phyloP scores from a whole-genome alignment of 2,113 vertebrate genomes.

The Terrapene triunguis region DNA sequence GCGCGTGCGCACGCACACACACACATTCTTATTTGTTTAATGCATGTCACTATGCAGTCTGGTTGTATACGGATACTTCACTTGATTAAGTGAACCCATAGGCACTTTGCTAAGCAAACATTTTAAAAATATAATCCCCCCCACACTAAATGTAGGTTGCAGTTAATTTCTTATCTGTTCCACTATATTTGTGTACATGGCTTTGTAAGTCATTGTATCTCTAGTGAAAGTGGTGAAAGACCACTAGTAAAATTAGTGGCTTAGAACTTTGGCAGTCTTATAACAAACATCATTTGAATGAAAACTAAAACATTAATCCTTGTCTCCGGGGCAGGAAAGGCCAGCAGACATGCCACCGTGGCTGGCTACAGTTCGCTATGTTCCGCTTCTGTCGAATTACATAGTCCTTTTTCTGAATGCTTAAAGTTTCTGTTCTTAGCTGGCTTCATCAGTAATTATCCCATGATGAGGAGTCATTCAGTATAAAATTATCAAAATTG shows the following conservation, averaged over 20 bases:
- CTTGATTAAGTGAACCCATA: background rate
- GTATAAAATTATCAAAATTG: background rate
- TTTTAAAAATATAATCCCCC: background rate
- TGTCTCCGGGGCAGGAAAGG: background rate
- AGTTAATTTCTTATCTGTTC: background rate
- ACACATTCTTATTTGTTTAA: rapidly evolving
- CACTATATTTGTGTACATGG: background rate
- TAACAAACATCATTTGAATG: background rate
- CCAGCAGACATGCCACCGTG: background rate
- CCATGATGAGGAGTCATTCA: background rate
- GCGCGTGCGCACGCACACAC: rapidly evolving
- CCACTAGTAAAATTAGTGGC: background rate
- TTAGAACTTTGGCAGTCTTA: background rate
- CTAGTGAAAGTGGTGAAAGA: background rate
- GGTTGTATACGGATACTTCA: background rate
- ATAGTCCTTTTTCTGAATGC: background rate
- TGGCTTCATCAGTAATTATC: background rate
- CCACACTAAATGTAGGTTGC: background rate
- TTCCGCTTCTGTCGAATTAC: background rate
- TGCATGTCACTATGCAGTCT: rapidly evolving
- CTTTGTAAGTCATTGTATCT: background rate
- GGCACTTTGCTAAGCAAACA: background rate
- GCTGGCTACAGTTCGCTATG: background rate
- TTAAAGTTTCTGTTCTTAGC: background rate
- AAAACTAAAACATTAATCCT: background rate